Evolutionary conservation across 23 tunicate species (phyloP), one percentile per base, ranked within the genome.

Genomic region (Aplidium turbinatum): DNA sequence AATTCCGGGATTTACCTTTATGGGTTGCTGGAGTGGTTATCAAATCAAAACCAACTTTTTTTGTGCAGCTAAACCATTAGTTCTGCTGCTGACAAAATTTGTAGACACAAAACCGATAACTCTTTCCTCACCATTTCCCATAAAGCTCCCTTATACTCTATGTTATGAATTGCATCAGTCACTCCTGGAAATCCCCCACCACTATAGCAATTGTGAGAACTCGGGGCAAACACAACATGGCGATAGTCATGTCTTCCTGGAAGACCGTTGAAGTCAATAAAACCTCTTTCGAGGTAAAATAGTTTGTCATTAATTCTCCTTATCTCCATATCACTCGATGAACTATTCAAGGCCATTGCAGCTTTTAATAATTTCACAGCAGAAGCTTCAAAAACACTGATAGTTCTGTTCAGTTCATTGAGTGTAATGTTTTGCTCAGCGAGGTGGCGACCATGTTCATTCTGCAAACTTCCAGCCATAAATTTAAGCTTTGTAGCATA

Each of bases 131-230:
- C 97, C 34, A 72, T 47, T 46, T 84, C 97, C n/a, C n/a, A n/a
- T 75, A 65, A 84, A 22, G 91, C 45, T 24, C 74, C 76, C 18
- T 76, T 78, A 3, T 47, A 20, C 31, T 56, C 30, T 3, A 81
- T 82, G 19, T 73, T 75, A 47, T 35, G 51, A 33, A 78, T 63
- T 18, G 91, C 85, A 66, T 91, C 97, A 34, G 39, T 46, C 1
- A 91, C 67, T n/a, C 81, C 86, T 47, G 97, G 89, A 84, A 91
- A 91, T 1, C 91, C 91, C 21, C 76, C 77, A 26, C 90, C 97
- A 29, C 77, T 51, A 73, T 91, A 91, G 7, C 73, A n/a, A 47
- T 91, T 62, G 46, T 63, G 76, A 0, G 60, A 51, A 1, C 73
- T 58, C 3, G 97, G 97, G 4, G 97, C 97, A 78, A 77, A 91